Conservation (phyloP, 2,113 vertebrate species). For the Dendropsophus ebraccatus region DNA sequence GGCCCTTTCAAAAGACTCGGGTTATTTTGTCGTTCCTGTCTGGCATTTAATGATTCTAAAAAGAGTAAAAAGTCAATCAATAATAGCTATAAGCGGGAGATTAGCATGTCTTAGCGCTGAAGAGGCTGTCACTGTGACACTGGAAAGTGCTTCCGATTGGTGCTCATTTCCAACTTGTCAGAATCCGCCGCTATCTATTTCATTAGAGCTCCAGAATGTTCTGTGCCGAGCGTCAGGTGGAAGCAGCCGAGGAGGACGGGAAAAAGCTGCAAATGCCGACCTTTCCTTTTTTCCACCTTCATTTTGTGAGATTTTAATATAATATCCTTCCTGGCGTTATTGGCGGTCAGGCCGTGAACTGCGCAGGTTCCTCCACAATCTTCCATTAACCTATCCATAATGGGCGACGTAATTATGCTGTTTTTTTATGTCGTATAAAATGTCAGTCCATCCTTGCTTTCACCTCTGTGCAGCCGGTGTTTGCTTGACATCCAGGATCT, state of each 20-base stretch:
- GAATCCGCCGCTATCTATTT: neutral
- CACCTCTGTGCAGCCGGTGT: constrained; percentile 13
- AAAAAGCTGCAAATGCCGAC: constrained; percentile 12
- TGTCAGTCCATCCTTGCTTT: constrained; percentile 37
- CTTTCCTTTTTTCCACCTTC: neutral
- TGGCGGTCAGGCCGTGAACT: neutral
- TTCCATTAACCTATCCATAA: constrained; percentile 36
- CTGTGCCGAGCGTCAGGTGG: neutral
- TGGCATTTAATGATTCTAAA: constrained; percentile 54
- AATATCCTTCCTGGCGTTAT: neutral
- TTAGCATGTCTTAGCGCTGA: constrained; percentile 44
- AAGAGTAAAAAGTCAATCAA: constrained; percentile 47
- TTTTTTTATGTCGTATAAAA: constrained; percentile 12
- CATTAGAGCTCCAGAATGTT: constrained; percentile 37
- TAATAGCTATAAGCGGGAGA: constrained; percentile 22
- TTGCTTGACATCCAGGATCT: neutral
- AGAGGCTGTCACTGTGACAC: constrained; percentile 19
- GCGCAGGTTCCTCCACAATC: neutral
- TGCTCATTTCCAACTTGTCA: constrained; percentile 25
- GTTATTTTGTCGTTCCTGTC: constrained; percentile 51
- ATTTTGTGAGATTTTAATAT: constrained; percentile 15
- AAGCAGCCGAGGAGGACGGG: neutral
- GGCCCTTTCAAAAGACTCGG: neutral
- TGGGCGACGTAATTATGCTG: constrained; percentile 19
- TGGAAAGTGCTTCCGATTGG: constrained; percentile 11